Evolutionary conservation across 1,140 invertebrate genomes (phyloP).

Genomic region (Eciton burchellii): DNA sequence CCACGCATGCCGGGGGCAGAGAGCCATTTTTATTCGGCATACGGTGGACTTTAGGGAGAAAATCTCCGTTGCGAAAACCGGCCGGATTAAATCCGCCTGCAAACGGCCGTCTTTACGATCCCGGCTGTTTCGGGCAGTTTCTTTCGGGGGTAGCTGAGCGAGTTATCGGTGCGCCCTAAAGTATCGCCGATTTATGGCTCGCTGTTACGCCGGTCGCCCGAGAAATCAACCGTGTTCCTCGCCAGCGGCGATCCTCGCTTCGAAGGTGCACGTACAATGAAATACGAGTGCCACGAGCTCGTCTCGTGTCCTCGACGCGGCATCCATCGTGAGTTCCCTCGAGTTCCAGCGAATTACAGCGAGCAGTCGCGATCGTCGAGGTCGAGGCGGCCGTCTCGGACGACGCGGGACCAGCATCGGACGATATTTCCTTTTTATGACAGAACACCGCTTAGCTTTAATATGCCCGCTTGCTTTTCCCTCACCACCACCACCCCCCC

Average conservation of each 20-base stretch:
- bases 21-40: constrained; percentile 53
- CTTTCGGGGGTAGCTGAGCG: constrained; percentile 53
- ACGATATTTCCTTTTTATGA: neutral
- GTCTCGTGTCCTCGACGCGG: constrained; percentile 12
- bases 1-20: neutral
- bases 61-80: constrained; percentile 36
- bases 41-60: constrained; percentile 26
- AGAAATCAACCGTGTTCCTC: constrained; percentile 47
- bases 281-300: neutral
- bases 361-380: neutral
- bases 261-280: constrained; percentile 17
- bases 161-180: constrained; percentile 59
- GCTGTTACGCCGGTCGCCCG: neutral
- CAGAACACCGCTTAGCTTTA: constrained; percentile 53
- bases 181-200: constrained; percentile 51
- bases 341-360: neutral
- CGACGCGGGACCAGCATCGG: constrained; percentile 24
- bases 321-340: neutral
- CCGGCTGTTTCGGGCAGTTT: constrained; percentile 60
- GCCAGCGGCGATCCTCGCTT: constrained; percentile 2
- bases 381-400: neutral
- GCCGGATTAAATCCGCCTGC: constrained; percentile 72
- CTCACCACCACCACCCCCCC: too few relatives aligned
- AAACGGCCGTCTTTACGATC: constrained; percentile 66
- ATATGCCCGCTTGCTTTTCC: constrained; percentile 54